Base-by-base conservation (phyloP, 1,140 invertebrate species). In the Agrypnia vestita region DNA sequence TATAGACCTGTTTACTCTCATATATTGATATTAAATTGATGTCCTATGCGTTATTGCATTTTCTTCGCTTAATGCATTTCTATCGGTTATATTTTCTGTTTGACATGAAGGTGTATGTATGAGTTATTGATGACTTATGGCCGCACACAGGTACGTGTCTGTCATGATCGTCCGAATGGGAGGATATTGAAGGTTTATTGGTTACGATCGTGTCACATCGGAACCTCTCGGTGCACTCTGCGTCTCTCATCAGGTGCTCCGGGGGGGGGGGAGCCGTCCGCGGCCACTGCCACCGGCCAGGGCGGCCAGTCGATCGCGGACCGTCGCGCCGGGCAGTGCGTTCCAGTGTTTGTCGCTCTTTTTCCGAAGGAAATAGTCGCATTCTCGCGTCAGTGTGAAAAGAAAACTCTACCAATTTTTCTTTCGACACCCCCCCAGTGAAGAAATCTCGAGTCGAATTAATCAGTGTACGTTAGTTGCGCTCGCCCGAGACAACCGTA, bases 261-360 rank as follows among this genome's bases (percentile, higher is more conserved):
- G 47, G 46, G 19, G 6, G 53, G 51, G 15, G 44, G 46, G 67
- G n/a, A n/a, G n/a, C n/a, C n/a, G n/a, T 17, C 53, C 53, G 19
- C 47, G 71, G 15, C 47, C n/a, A 3, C 43, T 15, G 64, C 47
- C 51, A 17, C 12, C 4, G 17, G 15, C 13, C n/a, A n/a, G n/a
- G n/a, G n/a, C n/a, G n/a, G n/a, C n/a, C 59, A 77, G 75, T 77
- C 75, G 75, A 77, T 77, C 75, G 75, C 75, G 75, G n/a, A 53
- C 75, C 61, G 75, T 62, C 49, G 75, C 59, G 75, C 75, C 75
- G 75, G 67, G 44, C 56, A 62, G 73, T 76, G 44, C 21, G 73
- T 62, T 56, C 35, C 8, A 51, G 67, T 49, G 67, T 67, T 67
- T 67, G 62, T 49, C 67, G 67, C 67, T 71, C 67, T 71, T 71